Evolutionary conservation across 2,888 invertebrate genomes (phyloP), one percentile per base, ranked within the genome.

Genomic region (Tortrix viridana): DNA sequence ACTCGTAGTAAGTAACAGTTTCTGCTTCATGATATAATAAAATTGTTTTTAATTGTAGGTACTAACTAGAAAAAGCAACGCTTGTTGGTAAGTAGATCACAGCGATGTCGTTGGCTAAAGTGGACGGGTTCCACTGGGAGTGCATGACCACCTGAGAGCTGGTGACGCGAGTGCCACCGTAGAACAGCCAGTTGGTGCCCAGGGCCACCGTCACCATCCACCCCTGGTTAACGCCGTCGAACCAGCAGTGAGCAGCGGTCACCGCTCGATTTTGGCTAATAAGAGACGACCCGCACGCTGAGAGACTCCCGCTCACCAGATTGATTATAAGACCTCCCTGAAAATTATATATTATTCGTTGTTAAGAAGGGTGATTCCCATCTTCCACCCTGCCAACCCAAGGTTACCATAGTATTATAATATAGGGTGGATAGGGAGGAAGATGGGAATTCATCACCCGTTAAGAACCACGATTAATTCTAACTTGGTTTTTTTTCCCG

Each of bases 181-280:
- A 60, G 62, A 67, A 70, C 19, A 70, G 60, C 57, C 46, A 69
- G 3, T 60, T 50, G 22, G 67, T 67, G 6, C 69, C 70, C 2
- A 69, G 54, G 9, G 69, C 70, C 3, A 69, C 69, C 1, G 56
- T 56, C 44, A 70, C 66, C 48, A 54, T 58, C 49, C 55, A 53
- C 19, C 67, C 70, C 18, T 67, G 69, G 54, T 59, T 56, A 49
- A 0, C 2, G 2, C 68, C 68, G 50, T 69, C 69, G 58, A 54
- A 54, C 69, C 69, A 70, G 66, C 70, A 70, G 54, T 70, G 70
- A 3, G 67, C 70, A 3, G 70, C 70, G 2, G 70, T 70, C 7
- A 70, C 65, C 38, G 66, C 23, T 1, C 69, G 59, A 26, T 62
- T 63, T 38, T 64, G 53, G 26, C 50, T 52, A 19, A 70, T 41